Evolutionary conservation across 2,888 invertebrate genomes (phyloP), one percentile per base, ranked within the genome.

Genomic region (Athetis lepigone): DNA sequence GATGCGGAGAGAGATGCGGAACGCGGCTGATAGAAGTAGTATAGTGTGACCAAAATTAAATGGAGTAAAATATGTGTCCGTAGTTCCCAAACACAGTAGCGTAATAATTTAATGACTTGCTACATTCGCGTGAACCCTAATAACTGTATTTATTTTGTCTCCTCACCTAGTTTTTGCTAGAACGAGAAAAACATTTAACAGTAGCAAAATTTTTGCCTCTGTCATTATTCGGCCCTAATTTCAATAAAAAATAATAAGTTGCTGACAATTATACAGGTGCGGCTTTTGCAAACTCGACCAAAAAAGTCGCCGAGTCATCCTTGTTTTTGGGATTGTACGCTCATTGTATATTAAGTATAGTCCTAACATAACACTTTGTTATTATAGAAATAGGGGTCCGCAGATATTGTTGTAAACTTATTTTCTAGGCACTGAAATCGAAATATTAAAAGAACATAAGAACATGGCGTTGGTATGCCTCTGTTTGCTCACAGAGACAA

Each of bases 361-460:
- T 83, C 89, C 88, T 90, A 89, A 84, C 77, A 88, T 65, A 90
- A 89, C 88, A 90, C 73, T 82, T 75, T 55, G 68, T 36, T 67
- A 63, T 82, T 82, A 62, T 76, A 58, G 54, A 60, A 67, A 36
- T 59, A 70, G 85, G 74, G 83, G 68, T 51, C 84, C 75, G 47
- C 66, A n/a, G 8, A 2, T 0, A 36, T 19, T 51, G n/a, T 16
- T 29, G 9, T 5, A 0, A n/a, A 1, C 4, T 33, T 33, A 13
- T 33, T 33, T 33, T 33, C 4, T 33, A 33, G 4, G 13, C 3
- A 13, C 13, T 33, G 13, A 33, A 33, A 13, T 4, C 13, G 13
- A 11, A 13, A 33, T 33, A 33, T 3, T 13, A 33, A 13, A 13
- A 27, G 8, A n/a, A n/a, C n/a, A n/a, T n/a, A n/a, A n/a, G n/a